Conservation (phyloP, 1,140 invertebrate genomes). For the Drosophila ananassae region DNA sequence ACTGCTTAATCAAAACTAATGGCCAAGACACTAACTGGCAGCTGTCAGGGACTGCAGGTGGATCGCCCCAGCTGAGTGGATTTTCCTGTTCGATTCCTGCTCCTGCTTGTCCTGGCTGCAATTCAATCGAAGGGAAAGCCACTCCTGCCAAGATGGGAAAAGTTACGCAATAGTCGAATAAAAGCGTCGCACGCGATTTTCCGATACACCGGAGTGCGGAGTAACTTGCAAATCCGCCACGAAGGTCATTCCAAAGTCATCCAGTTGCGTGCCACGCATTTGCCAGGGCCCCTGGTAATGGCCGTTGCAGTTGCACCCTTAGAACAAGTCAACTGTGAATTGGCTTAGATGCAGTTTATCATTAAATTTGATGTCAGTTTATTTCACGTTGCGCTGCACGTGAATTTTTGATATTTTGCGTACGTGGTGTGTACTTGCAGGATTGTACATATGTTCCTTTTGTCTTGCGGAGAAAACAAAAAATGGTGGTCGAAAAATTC, state of each 20-base stretch:
- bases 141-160: conserved; percentile 59
- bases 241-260: conserved; percentile 72
- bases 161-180: conserved; percentile 48
- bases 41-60: conserved; percentile 39
- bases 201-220: conserved; percentile 47
- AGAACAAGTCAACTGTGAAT: conserved; percentile 77
- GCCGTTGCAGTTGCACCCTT: conserved; percentile 43
- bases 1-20: conserved; percentile 73
- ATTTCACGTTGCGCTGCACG: conserved; percentile 48
- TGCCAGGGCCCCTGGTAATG: conserved; percentile 43
- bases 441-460: neutral
- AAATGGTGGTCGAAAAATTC: no score
- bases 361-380: conserved; percentile 73
- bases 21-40: conserved; percentile 28
- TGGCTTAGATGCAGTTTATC: conserved; percentile 78
- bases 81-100: conserved; percentile 53
- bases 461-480: neutral
- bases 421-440: conserved; percentile 1
- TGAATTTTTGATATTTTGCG: conserved; percentile 43
- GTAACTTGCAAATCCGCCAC: conserved; percentile 39
- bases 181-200: conserved; percentile 55
- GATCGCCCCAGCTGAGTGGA: conserved; percentile 50
- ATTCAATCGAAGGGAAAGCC: conserved; percentile 62
- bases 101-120: conserved; percentile 48
- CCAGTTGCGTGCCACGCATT: conserved; percentile 55